Evolutionary conservation across 2,888 invertebrate species (phyloP), one percentile per base, ranked within the genome.

Genomic region (Capitulum mitella): DNA sequence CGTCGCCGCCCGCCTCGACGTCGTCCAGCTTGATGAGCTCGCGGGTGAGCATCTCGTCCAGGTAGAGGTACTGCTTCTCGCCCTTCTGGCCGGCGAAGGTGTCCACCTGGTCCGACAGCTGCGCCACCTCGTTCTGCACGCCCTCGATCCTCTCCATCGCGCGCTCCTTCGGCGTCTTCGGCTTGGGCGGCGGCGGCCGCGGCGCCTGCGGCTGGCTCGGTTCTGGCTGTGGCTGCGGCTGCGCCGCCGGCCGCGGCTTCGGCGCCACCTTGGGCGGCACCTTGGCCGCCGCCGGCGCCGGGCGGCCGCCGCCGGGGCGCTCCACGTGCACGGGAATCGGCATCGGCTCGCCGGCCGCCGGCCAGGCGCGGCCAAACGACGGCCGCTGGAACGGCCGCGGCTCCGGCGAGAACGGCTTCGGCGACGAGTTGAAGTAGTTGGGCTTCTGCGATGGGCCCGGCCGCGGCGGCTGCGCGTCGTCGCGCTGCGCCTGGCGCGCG

Each of bases 21-120:
- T 93, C 92, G 85, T 98, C 98, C 82, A 98, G 87, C 85, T 86
- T 85, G 34, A 83, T 78, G 82, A 98, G 89, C 86, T 94, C 93
- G 81, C 97, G 90, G 0, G 97, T 97, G 70, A 98, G 88, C 97
- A 98, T 97, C 87, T 98, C 98, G 85, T 98, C 98, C 80, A 98
- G 87, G 85, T 90, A 95, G 81, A 92, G 88, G 85, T 95, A 98
- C 82, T 91, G 89, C 84, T 93, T 94, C 84, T 93, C 93, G 83
- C 90, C 91, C 84, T 91, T 90, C 82, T 89, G 88, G 8, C 94
- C 94, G 77, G 85, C 87, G 85, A 92, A 94, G 82, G 89, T 89
- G 83, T 93, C 92, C 0, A 94, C 92, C 83, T 92, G 89, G 37
- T 89, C 88, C 89, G 93, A 92, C 74, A 94, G 88, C 80, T 92